Evolutionary conservation across 92 coral and sea anemone genomes (phyloP).

Genomic region (Porites evermanni): DNA sequence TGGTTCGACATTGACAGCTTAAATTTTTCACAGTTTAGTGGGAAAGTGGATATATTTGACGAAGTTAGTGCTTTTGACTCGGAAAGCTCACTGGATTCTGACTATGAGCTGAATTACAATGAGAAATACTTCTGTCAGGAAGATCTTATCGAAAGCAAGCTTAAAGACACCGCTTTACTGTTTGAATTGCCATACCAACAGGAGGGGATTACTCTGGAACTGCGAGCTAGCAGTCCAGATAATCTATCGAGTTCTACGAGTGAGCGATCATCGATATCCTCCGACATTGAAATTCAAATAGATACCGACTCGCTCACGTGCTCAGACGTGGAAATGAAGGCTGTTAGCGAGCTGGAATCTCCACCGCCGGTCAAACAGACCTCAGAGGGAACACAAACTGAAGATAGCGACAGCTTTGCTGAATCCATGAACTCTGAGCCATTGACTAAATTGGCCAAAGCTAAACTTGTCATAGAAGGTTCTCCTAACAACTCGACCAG

Average conservation of each 20-base stretch:
- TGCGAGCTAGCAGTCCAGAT: conserved; percentile 69
- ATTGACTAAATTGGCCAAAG: conserved; percentile 48
- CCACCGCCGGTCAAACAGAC: conserved; percentile 54
- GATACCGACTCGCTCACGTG: conserved; percentile 38
- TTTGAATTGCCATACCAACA: conserved; percentile 73
- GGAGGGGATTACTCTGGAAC: conserved; percentile 66
- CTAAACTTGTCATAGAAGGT: conserved; percentile 68
- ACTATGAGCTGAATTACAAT: conserved; percentile 83
- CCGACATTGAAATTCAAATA: conserved; percentile 47
- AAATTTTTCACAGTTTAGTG: conserved; percentile 66
- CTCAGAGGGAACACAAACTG: conserved; percentile 89
- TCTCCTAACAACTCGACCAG: conserved; percentile 58
- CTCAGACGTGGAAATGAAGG: conserved; percentile 78
- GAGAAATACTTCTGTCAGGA: conserved; percentile 84
- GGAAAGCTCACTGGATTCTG: conserved; percentile 92
- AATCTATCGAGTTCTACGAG: conserved; percentile 54
- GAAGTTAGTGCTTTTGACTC: conserved; percentile 85
- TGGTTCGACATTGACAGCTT: conserved; percentile 88
- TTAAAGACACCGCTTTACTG: conserved; percentile 72
- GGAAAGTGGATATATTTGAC: conserved; percentile 76
- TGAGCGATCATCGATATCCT: conserved; percentile 21
- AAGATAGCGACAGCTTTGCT: conserved; percentile 61
- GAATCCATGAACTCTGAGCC: conserved; percentile 66
- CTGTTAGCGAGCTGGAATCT: conserved; percentile 48
- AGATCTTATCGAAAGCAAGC: conserved; percentile 79